These are phyloP conservation scores for Idris sp. DNA, from an alignment of 1,140 invertebrate species.

Conservation along the genomic window DNA sequence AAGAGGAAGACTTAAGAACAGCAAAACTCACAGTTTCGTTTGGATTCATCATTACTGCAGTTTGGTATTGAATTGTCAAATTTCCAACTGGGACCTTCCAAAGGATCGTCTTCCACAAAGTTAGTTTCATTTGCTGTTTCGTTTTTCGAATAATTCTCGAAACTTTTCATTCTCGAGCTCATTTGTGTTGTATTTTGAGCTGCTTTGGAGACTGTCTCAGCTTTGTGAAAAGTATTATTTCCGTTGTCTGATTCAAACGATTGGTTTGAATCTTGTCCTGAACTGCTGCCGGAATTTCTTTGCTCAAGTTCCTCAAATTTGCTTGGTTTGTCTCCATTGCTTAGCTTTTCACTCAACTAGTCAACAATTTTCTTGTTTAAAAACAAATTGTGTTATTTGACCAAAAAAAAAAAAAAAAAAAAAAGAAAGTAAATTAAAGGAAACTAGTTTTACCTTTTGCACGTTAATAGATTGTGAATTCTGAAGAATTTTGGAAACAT, in stretches of 20 bases:
- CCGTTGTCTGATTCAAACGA: constrained; percentile 36
- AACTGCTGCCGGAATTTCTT: constrained; percentile 35
- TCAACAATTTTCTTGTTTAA: background rate
- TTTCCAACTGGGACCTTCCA: constrained; percentile 76
- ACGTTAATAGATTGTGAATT: constrained; percentile 72
- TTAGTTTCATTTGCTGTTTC: too few species aligned
- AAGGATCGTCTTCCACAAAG: too few species aligned
- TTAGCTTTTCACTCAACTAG: constrained; percentile 23
- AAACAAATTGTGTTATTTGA: too few species aligned
- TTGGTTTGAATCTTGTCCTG: constrained; percentile 35
- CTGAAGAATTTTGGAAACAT: constrained; percentile 70
- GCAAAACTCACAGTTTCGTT: too few species aligned
- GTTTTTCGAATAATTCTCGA: too few species aligned
- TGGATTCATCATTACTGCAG: too few species aligned
- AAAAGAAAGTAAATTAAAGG: background rate
- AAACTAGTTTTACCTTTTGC: constrained; percentile 47
- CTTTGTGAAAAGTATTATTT: too few species aligned
- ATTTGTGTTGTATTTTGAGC: too few species aligned
- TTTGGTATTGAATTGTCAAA: too few species aligned
- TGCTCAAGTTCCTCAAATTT: constrained; percentile 4
- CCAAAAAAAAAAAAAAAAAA: constrained; percentile 2
- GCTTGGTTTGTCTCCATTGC: constrained; percentile 27
- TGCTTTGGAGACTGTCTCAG: too few species aligned
- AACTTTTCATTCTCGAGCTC: too few species aligned
- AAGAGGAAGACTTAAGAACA: too few species aligned